Evolutionary conservation across 2,797 vertebrate genomes (phyloP).

Genomic region (Phaenicophaeus curvirostris): DNA sequence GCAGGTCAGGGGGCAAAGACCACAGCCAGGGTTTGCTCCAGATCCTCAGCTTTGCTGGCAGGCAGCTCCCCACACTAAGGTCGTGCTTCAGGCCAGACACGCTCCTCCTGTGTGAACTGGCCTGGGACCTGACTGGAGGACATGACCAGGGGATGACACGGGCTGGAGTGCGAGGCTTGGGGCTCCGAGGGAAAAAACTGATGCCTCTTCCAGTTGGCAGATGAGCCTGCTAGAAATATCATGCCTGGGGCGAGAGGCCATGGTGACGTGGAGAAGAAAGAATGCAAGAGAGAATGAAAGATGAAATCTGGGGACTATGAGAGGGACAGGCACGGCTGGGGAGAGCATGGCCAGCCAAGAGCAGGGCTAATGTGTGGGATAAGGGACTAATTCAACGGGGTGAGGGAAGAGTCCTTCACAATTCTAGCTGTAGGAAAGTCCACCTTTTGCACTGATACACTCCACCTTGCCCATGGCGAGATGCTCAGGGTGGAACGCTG

Average conservation of each 20-base stretch:
- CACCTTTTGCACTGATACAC: not conserved
- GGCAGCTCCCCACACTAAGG: not conserved
- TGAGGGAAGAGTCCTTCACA: not conserved
- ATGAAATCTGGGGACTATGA: not conserved
- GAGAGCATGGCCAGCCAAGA: not conserved
- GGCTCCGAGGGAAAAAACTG: not conserved
- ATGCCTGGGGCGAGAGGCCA: not conserved
- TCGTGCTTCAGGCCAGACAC: not conserved
- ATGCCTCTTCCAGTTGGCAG: not conserved
- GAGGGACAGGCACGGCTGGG: not conserved
- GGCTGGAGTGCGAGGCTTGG: not conserved
- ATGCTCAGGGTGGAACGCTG: not conserved
- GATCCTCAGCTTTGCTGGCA: not conserved
- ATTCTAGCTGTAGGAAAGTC: not conserved
- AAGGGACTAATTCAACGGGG: not conserved
- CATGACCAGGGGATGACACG: not conserved
- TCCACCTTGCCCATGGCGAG: not conserved
- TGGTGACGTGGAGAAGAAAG: not conserved
- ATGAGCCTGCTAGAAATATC: not conserved
- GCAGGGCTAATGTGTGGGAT: not conserved
- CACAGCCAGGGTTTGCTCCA: not conserved
- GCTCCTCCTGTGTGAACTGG: not conserved
- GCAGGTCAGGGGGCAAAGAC: not conserved
- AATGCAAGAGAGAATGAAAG: not conserved
- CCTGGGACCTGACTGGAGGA: not conserved